Conservation (phyloP, 2,888 invertebrate genomes). For the Nemotelus nigrinus region DNA sequence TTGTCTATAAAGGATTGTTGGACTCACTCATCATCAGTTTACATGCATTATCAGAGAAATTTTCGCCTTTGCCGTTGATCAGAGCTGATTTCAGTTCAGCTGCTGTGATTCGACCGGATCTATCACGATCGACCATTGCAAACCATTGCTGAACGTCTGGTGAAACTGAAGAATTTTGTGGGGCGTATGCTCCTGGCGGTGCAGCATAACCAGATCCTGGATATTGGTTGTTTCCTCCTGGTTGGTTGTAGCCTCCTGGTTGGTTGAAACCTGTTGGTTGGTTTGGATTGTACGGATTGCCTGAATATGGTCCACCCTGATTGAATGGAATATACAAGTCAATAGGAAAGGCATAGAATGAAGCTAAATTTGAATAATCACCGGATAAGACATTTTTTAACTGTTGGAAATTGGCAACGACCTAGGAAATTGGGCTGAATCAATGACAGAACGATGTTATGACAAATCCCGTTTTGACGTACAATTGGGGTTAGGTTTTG, state of each 20-base stretch:
- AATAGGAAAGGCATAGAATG: background rate
- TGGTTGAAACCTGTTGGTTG: conserved; percentile 48
- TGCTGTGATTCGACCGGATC: conserved; percentile 83
- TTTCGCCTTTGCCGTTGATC: conserved; percentile 85
- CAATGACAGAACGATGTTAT: background rate
- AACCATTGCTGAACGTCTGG: conserved; percentile 89
- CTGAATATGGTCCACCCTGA: conserved; percentile 50
- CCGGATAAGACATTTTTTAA: conserved; percentile 52
- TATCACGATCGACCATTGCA: conserved; percentile 81
- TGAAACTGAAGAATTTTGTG: conserved; percentile 68
- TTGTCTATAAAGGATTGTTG: conserved; percentile 21
- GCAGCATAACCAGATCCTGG: conserved; percentile 57
- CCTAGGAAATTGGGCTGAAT: background rate
- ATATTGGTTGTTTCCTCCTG: conserved; percentile 48
- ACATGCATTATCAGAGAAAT: conserved; percentile 85
- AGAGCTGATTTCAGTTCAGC: conserved; percentile 81
- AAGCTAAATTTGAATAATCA: conserved; percentile 29
- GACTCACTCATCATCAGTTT: conserved; percentile 79
- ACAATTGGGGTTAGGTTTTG: background rate
- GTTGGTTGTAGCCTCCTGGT: conserved; percentile 46
- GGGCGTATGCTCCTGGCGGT: conserved; percentile 62
- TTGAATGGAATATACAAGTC: background rate
- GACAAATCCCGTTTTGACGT: conserved; percentile 25
- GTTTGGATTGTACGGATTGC: conserved; percentile 54
- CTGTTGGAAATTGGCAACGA: no score